Conservation (phyloP, 2,113 vertebrate species). For the Chauna torquata region DNA sequence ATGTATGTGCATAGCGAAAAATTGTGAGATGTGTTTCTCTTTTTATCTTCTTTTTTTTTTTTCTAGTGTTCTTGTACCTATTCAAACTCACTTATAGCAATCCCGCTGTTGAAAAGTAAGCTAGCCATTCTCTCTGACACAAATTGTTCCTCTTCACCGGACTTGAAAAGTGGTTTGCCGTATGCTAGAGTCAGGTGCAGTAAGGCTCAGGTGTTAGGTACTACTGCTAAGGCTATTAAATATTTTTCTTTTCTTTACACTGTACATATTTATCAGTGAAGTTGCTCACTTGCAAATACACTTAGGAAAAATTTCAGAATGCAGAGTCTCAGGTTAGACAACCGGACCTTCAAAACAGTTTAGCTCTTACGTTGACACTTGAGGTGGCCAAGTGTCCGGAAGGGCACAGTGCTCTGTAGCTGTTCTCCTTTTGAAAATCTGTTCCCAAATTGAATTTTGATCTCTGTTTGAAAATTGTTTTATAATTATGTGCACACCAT, state of each 20-base stretch:
- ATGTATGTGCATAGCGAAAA: slow-evolving; percentile 2
- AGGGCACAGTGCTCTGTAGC: background rate
- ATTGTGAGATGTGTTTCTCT: background rate
- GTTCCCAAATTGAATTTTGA: background rate
- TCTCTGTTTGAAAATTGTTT: background rate
- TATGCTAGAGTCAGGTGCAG: slow-evolving; percentile 22
- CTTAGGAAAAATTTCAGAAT: background rate
- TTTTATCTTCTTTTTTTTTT: slow-evolving; percentile 30
- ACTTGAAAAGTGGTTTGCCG: background rate
- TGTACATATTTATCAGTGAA: background rate
- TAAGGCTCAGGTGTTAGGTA: background rate
- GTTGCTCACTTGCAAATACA: background rate
- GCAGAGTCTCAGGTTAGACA: background rate
- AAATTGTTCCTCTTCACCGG: slow-evolving; percentile 29
- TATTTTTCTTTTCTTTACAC: background rate
- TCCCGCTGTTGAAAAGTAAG: slow-evolving; percentile 28
- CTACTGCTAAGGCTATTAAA: background rate
- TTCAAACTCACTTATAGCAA: slow-evolving; percentile 36
- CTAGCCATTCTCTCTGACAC: background rate
- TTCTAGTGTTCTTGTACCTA: slow-evolving; percentile 19
- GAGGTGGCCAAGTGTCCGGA: background rate
- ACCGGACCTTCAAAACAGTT: background rate
- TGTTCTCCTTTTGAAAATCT: background rate
- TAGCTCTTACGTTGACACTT: background rate
- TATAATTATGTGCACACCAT: background rate